Conservation (phyloP, 2,888 invertebrate genomes). For the Choreutis nemorana region DNA sequence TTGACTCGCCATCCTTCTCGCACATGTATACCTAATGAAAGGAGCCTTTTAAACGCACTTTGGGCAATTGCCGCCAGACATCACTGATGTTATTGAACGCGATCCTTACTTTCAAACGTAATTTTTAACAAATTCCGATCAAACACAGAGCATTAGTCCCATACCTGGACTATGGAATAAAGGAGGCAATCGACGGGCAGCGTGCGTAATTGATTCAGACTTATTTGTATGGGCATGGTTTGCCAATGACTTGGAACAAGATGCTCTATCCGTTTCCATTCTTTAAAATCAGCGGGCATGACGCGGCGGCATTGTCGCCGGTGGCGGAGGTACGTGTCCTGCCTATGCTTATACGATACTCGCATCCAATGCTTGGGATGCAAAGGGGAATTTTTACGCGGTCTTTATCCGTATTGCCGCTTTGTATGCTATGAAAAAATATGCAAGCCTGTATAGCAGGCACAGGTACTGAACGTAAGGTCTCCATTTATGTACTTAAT, state of each 20-base stretch:
- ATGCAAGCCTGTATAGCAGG: too few relatives aligned
- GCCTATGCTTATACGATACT: too few relatives aligned
- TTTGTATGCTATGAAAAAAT: too few relatives aligned
- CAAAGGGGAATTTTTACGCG: too few relatives aligned
- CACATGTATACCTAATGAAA: constrained; percentile 25
- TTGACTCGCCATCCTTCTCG: too few relatives aligned
- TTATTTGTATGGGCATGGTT: constrained; percentile 1
- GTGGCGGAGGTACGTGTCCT: constrained; percentile 32
- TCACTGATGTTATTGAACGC: too few relatives aligned
- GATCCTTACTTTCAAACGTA: constrained; percentile 23
- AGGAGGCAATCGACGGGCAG: constrained; percentile 6
- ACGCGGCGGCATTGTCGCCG: constrained; percentile 44
- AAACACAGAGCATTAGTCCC: too few relatives aligned
- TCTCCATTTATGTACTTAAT: too few relatives aligned
- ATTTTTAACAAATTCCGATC: too few relatives aligned
- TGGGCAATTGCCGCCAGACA: constrained; percentile 23
- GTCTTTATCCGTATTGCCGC: too few relatives aligned
- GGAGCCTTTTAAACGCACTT: constrained; percentile 24
- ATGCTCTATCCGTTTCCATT: constrained; percentile 37
- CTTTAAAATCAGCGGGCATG: constrained; percentile 38
- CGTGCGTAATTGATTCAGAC: constrained; percentile 4
- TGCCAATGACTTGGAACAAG: constrained; percentile 8
- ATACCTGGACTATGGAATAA: constrained; percentile 5
- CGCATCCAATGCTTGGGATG: too few relatives aligned
- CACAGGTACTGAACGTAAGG: too few relatives aligned